These are phyloP conservation scores for Siphlonurus alternatus DNA, from an alignment of 2,888 invertebrate species.

Conservation along the genomic window DNA sequence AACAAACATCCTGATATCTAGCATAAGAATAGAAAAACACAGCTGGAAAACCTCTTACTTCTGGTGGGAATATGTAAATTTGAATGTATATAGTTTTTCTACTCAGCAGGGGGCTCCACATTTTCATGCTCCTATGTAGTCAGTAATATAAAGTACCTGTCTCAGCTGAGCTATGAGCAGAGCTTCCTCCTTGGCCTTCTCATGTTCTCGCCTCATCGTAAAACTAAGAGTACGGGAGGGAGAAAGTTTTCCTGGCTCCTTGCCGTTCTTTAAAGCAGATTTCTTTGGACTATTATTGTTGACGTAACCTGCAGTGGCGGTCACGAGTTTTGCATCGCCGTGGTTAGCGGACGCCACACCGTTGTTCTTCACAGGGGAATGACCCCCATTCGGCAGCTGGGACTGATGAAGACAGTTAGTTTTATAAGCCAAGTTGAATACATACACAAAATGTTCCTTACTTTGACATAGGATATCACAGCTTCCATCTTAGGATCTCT, in stretches of 20 bases:
- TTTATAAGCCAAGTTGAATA: not conserved
- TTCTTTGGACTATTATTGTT: slow-evolving; percentile 1
- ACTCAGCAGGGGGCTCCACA: no score
- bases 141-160: slow-evolving; percentile 49
- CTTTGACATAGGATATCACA: slow-evolving; percentile 22
- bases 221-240: slow-evolving; percentile 64
- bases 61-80: no score
- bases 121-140: no score
- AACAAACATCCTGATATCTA: no score
- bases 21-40: no score
- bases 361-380: not conserved
- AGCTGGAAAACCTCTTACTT: no score
- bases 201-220: slow-evolving; percentile 82
- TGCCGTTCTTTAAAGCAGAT: not conserved
- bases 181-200: slow-evolving; percentile 76
- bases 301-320: no score
- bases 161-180: slow-evolving; percentile 70
- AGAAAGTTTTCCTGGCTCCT: slow-evolving; percentile 17
- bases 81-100: no score
- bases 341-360: not conserved
- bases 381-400: not conserved
- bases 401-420: not conserved
- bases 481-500: slow-evolving; percentile 21
- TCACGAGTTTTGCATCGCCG: not conserved
- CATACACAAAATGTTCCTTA: slow-evolving; percentile 8